phyloP scores from a whole-genome alignment of 1,140 invertebrate species.

The Neodiprion lecontei region DNA sequence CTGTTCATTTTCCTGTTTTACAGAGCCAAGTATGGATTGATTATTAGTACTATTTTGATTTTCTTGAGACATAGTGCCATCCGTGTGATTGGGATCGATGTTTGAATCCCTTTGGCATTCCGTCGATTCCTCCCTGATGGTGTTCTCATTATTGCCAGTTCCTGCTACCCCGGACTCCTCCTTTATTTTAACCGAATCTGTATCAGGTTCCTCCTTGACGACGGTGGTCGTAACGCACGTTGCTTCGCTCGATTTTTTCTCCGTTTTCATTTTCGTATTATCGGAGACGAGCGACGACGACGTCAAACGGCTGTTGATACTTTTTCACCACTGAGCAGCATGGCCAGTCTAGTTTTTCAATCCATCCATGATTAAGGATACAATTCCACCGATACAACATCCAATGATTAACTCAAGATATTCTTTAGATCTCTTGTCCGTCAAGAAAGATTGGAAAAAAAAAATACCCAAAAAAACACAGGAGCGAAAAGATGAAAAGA shows the following conservation, averaged over 20 bases:
- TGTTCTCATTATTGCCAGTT: slow-evolving; percentile 46
- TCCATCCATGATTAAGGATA: too few species aligned
- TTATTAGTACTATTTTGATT: slow-evolving; percentile 42
- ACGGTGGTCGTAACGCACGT: slow-evolving; percentile 52
- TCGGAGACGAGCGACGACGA: slow-evolving; percentile 12
- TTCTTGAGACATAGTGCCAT: slow-evolving; percentile 42
- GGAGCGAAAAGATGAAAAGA: too few species aligned
- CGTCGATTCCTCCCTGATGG: slow-evolving; percentile 45
- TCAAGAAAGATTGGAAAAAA: too few species aligned
- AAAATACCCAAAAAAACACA: too few species aligned
- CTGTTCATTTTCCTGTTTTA: slow-evolving; percentile 54
- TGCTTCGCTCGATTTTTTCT: slow-evolving; percentile 57
- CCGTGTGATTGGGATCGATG: slow-evolving; percentile 44
- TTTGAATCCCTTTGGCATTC: slow-evolving; percentile 49
- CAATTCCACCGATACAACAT: too few species aligned
- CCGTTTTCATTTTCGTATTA: slow-evolving; percentile 56
- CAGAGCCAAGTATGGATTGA: slow-evolving; percentile 46
- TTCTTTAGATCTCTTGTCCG: too few species aligned
- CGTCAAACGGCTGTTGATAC: not conserved
- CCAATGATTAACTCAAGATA: too few species aligned
- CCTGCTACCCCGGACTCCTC: slow-evolving; percentile 41
- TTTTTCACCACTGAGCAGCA: not conserved
- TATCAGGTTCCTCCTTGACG: slow-evolving; percentile 50
- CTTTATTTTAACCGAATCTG: slow-evolving; percentile 56
- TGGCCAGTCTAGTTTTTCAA: not conserved